Evolutionary conservation across 2,888 invertebrate species (phyloP).

Genomic region (Sipha maydis): DNA sequence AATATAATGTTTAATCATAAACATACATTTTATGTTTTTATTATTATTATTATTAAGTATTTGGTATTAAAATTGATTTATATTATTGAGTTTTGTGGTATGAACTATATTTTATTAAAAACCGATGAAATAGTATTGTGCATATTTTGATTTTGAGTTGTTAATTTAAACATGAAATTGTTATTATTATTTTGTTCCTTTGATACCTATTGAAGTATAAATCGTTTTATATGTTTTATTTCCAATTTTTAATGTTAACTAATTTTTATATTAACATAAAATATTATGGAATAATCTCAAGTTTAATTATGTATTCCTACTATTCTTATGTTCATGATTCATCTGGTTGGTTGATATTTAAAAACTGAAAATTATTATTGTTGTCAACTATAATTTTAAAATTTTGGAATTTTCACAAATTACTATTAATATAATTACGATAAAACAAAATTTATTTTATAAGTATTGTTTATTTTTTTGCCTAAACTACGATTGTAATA

Average conservation of each 20-base stretch:
- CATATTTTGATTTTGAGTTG: background rate
- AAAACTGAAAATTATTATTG: slow-evolving; percentile 1
- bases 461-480: background rate
- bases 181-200: background rate
- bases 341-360: background rate
- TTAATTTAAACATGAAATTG: slow-evolving; percentile 10
- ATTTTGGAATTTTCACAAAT: background rate
- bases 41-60: background rate
- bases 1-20: background rate
- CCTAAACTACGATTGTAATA: background rate
- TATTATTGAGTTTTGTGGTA: background rate
- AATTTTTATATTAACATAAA: slow-evolving; percentile 7
- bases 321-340: slow-evolving; percentile 1
- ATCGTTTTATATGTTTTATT: background rate
- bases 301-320: background rate
- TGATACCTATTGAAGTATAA: background rate
- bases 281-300: background rate
- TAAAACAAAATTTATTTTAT: background rate
- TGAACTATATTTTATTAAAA: background rate
- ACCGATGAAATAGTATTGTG: background rate
- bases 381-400: background rate
- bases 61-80: background rate
- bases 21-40: background rate
- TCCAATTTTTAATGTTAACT: no score
- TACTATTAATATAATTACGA: slow-evolving; percentile 4